These are phyloP conservation scores for Panagrolaimus sp. DNA, from an alignment of 1,140 invertebrate genomes.

Conservation along the genomic window DNA sequence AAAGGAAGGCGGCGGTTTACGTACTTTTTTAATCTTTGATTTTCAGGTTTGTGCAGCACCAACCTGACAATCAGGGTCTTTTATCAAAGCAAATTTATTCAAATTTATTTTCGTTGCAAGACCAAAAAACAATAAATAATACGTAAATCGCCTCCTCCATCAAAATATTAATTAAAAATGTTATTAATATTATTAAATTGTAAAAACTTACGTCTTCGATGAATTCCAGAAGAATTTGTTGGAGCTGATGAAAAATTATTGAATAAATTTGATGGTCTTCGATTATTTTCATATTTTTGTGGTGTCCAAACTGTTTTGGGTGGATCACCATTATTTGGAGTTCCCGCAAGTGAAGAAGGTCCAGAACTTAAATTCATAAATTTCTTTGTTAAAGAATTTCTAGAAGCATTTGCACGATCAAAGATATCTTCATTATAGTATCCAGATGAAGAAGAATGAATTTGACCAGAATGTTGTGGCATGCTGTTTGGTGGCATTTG, in stretches of 20 bases:
- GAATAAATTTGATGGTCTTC: background rate
- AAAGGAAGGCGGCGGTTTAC: no score
- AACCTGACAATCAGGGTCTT: no score
- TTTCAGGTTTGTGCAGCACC: no score
- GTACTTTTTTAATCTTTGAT: no score
- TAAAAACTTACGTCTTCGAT: conserved; percentile 11
- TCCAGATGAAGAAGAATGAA: no score
- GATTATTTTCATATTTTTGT: background rate
- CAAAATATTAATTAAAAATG: no score
- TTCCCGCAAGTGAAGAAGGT: conserved; percentile 8
- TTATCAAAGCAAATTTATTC: no score
- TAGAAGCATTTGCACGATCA: conserved; percentile 16
- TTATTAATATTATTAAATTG: background rate
- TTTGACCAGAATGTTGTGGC: background rate
- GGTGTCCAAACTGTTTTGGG: conserved; percentile 15
- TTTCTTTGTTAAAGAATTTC: conserved; percentile 22
- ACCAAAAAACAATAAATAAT: no score
- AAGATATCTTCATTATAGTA: background rate
- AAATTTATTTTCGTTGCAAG: no score
- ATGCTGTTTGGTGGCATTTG: no score
- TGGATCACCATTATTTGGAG: background rate
- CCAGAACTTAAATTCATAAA: conserved; percentile 21
- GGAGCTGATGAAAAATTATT: background rate
- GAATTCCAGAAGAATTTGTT: background rate
- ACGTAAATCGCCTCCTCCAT: no score